Conservation (phyloP, 2,888 invertebrate species). For the Ophioninae sp. region DNA sequence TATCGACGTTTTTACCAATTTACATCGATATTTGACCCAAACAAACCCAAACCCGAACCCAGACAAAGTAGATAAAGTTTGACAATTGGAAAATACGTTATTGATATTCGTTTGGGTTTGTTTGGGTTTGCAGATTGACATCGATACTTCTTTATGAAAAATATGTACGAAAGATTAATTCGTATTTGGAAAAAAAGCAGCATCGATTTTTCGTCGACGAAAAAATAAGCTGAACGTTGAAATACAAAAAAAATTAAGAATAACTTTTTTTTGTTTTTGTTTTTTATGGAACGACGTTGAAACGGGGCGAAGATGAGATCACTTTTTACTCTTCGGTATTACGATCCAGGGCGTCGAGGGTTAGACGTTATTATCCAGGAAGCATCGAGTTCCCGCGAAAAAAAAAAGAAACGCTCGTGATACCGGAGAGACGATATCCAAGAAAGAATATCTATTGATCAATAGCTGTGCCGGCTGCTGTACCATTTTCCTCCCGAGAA, state of each 20-base stretch:
- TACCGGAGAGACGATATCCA: conserved; percentile 32
- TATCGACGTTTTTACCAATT: no score
- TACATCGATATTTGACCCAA: no score
- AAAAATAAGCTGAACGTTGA: not conserved
- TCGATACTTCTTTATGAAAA: not conserved
- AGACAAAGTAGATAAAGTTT: no score
- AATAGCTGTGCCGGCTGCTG: conserved; percentile 30
- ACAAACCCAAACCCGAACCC: no score
- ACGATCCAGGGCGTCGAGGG: not conserved
- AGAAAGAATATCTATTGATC: conserved; percentile 55
- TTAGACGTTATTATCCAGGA: conserved; percentile 42
- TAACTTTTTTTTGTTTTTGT: conserved; percentile 7
- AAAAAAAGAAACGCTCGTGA: conserved; percentile 12
- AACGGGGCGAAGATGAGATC: conserved; percentile 20
- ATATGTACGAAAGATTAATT: no score
- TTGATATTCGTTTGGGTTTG: no score
- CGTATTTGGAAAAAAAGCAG: no score
- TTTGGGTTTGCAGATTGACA: no score
- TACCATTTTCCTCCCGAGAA: conserved; percentile 15
- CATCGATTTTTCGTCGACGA: no score
- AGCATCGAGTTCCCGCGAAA: conserved; percentile 25
- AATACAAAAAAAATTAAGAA: not conserved
- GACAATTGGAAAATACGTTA: no score
- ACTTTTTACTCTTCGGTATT: conserved; percentile 9
- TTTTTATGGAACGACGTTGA: conserved; percentile 4